phyloP scores from a whole-genome alignment of 35 echinoderm and acorn worm genomes.

The Amphiura filiformis region DNA sequence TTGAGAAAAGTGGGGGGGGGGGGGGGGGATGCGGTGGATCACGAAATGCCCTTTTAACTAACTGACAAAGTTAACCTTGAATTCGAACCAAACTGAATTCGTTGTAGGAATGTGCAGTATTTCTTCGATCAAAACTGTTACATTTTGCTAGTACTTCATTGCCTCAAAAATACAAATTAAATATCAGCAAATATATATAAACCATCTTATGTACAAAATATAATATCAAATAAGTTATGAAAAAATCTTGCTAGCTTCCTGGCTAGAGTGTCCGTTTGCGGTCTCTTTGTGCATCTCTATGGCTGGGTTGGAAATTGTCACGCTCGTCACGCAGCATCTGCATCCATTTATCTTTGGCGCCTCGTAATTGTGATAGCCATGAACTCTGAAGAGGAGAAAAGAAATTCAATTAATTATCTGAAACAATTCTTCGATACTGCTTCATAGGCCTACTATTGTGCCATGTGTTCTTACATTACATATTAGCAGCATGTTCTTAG shows the following conservation, averaged over 20 bases:
- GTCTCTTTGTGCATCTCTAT: conserved; percentile 43
- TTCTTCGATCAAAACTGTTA: too few species aligned
- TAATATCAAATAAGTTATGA: not conserved
- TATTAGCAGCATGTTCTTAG: not conserved
- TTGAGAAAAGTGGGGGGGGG: too few species aligned
- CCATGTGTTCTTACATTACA: not conserved
- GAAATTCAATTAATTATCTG: not conserved
- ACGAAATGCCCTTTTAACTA: too few species aligned
- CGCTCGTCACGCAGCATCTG: conserved; percentile 33
- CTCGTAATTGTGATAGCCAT: conserved; percentile 42
- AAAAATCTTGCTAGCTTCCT: not conserved
- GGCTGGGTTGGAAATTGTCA: conserved; percentile 12
- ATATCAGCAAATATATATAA: not conserved
- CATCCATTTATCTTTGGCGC: conserved; percentile 46
- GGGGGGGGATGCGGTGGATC: too few species aligned
- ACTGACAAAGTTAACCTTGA: too few species aligned
- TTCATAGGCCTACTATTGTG: too few species aligned
- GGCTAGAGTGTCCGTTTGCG: conserved; percentile 12
- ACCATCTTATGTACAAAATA: conserved; percentile 1
- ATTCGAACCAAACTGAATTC: too few species aligned
- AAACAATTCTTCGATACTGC: too few species aligned
- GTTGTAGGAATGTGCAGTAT: too few species aligned
- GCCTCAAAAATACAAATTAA: too few species aligned
- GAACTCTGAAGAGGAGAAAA: conserved; percentile 30
- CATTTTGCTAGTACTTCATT: too few species aligned